Percentiles rank a stretch among this genome's conserved stretches.
Evolutionary conservation across 2,797 vertebrate genomes (phyloP).

Genomic region (Molossus alvarezi): DNA sequence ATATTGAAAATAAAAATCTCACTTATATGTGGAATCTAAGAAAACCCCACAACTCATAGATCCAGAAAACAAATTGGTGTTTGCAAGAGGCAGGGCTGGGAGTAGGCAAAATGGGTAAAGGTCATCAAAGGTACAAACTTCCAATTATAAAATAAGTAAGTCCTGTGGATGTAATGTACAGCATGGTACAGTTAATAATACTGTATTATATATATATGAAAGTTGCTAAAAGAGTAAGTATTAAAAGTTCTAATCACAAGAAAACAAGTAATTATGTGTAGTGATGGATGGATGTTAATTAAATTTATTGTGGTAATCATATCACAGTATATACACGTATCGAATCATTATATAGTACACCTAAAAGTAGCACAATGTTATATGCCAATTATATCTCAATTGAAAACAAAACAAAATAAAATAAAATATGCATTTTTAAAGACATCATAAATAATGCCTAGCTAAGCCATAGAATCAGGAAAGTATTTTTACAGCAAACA

Average conservation of each 20-base stretch:
- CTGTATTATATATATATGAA: background rate
- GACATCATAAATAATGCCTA: background rate
- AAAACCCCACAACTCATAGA: background rate
- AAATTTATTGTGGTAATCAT: background rate
- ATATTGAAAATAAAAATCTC: conserved; percentile 27
- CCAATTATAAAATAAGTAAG: background rate
- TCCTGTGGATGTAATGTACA: background rate
- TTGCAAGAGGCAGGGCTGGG: background rate
- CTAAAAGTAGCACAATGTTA: conserved; percentile 5
- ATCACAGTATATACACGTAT: background rate
- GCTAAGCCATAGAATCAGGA: conserved; percentile 38
- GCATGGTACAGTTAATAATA: background rate
- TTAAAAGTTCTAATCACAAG: background rate
- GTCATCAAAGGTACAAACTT: background rate
- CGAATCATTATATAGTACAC: background rate
- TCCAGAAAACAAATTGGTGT: background rate
- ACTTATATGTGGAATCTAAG: background rate
- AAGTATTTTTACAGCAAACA: conserved; percentile 42
- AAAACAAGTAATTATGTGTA: background rate
- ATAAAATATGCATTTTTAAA: background rate
- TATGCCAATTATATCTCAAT: background rate
- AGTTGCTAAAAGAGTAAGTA: background rate
- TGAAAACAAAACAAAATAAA: background rate
- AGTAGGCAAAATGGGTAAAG: background rate
- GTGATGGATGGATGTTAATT: background rate